These are phyloP conservation scores for Tragelaphus oryx DNA, from an alignment of 2,797 vertebrate species.

Conservation along the genomic window DNA sequence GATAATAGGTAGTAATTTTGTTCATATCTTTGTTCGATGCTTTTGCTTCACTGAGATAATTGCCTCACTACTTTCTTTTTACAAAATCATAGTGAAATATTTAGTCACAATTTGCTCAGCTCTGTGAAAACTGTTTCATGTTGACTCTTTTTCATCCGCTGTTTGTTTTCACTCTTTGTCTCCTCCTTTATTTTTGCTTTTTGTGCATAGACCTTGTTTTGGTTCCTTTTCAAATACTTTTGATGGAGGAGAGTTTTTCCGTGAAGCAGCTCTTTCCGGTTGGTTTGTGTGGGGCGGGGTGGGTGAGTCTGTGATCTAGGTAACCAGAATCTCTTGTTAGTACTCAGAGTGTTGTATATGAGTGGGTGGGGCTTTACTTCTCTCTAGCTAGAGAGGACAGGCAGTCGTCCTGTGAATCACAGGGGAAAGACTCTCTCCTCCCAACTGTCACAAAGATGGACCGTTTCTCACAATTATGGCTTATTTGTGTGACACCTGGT, in stretches of 20 bases:
- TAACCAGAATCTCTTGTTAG: not conserved
- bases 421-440: not conserved
- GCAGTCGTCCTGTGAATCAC: not conserved
- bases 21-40: slow-evolving; percentile 36
- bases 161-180: not conserved
- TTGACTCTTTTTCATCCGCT: not conserved
- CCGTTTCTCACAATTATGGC: not conserved
- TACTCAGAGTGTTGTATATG: not conserved
- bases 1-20: slow-evolving; percentile 60
- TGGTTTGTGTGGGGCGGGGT: not conserved
- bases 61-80: slow-evolving; percentile 57
- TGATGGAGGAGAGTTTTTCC: not conserved
- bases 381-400: not conserved
- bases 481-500: not conserved
- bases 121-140: slow-evolving; percentile 45
- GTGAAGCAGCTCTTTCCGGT: not conserved
- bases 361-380: not conserved
- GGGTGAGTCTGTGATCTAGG: not conserved
- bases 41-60: slow-evolving; percentile 59
- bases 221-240: not conserved
- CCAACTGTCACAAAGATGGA: not conserved
- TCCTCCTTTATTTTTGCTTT: not conserved
- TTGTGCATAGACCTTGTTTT: not conserved
- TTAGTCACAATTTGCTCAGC: slow-evolving; percentile 58
- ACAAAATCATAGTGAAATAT: slow-evolving; percentile 53